Evolutionary conservation across 2,113 vertebrate species (phyloP), one percentile per base, ranked within the genome.

Genomic region (Mesocricetus auratus): DNA sequence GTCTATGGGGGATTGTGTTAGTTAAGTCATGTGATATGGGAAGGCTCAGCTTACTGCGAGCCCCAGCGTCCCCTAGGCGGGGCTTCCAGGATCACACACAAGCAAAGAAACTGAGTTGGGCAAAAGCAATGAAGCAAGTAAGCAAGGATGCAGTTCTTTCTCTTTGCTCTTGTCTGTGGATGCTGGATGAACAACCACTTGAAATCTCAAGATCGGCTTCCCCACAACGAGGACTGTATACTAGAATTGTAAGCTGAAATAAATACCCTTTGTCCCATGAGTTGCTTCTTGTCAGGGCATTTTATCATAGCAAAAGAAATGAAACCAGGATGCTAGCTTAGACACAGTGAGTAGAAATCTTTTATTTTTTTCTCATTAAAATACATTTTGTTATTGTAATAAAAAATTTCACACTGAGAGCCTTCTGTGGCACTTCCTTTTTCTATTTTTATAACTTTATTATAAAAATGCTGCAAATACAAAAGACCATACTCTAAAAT

Each of bases 301-400:
- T 66, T 86, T 86, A 86, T 86, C 39, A 86, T 5, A 86, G 19
- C 17, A 68, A 36, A 7, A 36, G 42, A 68, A 50, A 50, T 22
- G 19, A 86, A 86, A 68, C 9, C 47, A 86, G 17, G 31, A 86
- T 47, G 91, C 39, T 26, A 62, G 16, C 29, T 33, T 58, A 69
- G 31, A 81, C 53, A 31, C 58, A 83, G 3, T 77, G 26, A 82
- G 19, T 68, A 31, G 53, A 90, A 94, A 50, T 62, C 16, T 91
- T 94, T 86, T 90, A 29, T 77, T 39, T 96, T 96, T 86, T 95
- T 13, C 33, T 81, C 86, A n/a, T 58, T 83, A 74, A 58, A 93
- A 69, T 3, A 11, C 64, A 79, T 56, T 78, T 3, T 90, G 42
- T 81, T 56, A 69, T 16, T 88, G 3, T 74, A 60, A 89, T 60